Conservation (phyloP, 1,140 invertebrate species). For the Akabosia matsudoensis region DNA sequence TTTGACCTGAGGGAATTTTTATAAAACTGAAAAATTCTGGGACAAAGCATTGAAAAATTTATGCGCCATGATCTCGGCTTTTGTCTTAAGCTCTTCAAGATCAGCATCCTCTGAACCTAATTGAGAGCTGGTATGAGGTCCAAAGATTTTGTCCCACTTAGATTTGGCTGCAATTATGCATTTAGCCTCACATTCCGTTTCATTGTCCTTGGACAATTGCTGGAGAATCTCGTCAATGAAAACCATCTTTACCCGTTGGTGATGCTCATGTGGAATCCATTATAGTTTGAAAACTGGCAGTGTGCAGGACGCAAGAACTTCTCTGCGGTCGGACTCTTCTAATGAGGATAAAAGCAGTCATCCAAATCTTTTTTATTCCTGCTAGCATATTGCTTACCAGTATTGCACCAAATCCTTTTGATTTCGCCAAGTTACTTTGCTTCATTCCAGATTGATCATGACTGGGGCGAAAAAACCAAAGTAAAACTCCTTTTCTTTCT, state of each 20-base stretch:
- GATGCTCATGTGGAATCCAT: neutral
- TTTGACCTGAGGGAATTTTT: neutral
- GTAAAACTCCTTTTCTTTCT: constrained; percentile 22
- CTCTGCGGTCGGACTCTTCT: neutral
- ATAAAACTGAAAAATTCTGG: neutral
- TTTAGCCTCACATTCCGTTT: neutral
- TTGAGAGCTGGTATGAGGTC: neutral
- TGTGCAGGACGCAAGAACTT: neutral
- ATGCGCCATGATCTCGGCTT: no score
- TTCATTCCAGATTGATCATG: neutral
- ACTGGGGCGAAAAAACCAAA: constrained; percentile 7
- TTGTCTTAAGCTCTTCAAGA: no score
- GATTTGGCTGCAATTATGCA: no score
- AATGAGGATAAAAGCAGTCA: neutral
- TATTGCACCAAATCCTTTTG: neutral
- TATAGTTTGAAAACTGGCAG: neutral
- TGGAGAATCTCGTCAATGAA: neutral
- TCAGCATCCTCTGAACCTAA: neutral
- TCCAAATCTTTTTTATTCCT: neutral
- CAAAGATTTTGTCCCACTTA: neutral
- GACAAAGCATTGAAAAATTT: neutral
- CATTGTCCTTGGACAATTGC: neutral
- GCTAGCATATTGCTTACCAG: neutral
- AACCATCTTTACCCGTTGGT: neutral
- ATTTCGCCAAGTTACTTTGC: neutral